Percentiles rank a stretch among this genome's conserved stretches.
phyloP scores from a whole-genome alignment of 2,888 invertebrate genomes.

The Phyllotreta cruciferae region DNA sequence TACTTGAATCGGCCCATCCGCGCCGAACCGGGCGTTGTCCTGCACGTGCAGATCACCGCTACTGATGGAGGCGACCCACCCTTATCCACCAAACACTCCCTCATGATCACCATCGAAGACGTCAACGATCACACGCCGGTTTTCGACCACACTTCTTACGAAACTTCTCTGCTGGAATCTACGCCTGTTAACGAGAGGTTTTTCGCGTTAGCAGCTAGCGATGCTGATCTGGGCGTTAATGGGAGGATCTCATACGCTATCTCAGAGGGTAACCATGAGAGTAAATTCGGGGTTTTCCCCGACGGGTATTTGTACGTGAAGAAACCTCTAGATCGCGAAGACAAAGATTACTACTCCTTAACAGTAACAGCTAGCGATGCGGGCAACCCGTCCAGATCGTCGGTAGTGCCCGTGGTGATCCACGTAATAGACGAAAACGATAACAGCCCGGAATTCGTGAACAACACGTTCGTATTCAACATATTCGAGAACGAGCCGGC shows the following conservation, averaged over 20 bases:
- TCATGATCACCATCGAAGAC: constrained; percentile 79
- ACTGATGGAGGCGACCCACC: constrained; percentile 83
- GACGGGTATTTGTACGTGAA: constrained; percentile 92
- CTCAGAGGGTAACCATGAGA: constrained; percentile 83
- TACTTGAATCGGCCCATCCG: constrained; percentile 83
- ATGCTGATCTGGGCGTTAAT: constrained; percentile 84
- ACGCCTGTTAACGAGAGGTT: constrained; percentile 90
- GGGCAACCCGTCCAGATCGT: constrained; percentile 78
- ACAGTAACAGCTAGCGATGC: constrained; percentile 85
- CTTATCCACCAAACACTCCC: constrained; percentile 76
- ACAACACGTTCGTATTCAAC: constrained; percentile 88
- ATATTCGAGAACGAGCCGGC: constrained; percentile 87
- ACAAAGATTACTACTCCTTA: constrained; percentile 88
- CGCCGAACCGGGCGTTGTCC: constrained; percentile 73
- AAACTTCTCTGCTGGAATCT: constrained; percentile 89
- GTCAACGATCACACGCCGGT: constrained; percentile 96
- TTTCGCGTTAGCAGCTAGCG: constrained; percentile 88
- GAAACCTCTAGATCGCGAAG: constrained; percentile 86
- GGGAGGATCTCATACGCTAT: constrained; percentile 83
- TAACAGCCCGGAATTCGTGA: constrained; percentile 90
- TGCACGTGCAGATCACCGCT: constrained; percentile 82
- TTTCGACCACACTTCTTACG: constrained; percentile 90
- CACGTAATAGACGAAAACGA: constrained; percentile 97
- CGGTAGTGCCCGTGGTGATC: constrained; percentile 89
- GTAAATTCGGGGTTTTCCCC: constrained; percentile 92